Base-by-base conservation (phyloP, 2,888 invertebrate genomes). In the Vesta saturnalis region DNA sequence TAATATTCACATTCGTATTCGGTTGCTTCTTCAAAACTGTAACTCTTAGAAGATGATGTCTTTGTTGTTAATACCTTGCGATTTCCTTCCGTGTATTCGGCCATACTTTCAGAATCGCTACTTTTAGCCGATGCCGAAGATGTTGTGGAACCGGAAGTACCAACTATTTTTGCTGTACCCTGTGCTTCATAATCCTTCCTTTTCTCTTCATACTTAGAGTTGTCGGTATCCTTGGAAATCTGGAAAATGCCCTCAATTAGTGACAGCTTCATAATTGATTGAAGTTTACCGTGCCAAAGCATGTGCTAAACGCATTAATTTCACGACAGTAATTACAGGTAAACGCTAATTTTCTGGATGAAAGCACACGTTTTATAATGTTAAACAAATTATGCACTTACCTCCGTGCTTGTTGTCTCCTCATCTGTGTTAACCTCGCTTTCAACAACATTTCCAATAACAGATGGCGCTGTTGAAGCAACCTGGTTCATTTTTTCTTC, bases 11-110 rank as follows among this genome's bases (percentile, higher is more conserved):
- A 66, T 75, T 82, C 83, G 74, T 79, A 83, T 75, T 85, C 84
- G 74, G 83, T 82, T 18, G 78, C 77, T 74, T 84, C 84, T 77
- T 84, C 84, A 76, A 82, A 81, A 60, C 82, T 81, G 70, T 79
- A 84, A 73, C 82, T 83, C 73, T 83, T 80, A 19, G 83, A 82
- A 35, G 82, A 82, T 64, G 82, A 80, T 60, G 81, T 77, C 74
- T 79, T 80, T 58, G 81, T 76, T 16, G 77, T 76, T 67, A 81
- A 79, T 79, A 83, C 83, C 80, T 82, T 78, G 62, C 79, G 77
- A 65, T 80, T 81, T 60, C 77, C 79, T 22, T 81, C 79, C 6
- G 81, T 77, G 57, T 79, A 78, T 57, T 80, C 74, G 6, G 79
- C 76, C 43, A 79, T 79, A 10, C 77, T 72, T 56, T 82, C 81